Base-by-base conservation (phyloP, 1,140 invertebrate genomes). In the Reticulitermes speratus region DNA sequence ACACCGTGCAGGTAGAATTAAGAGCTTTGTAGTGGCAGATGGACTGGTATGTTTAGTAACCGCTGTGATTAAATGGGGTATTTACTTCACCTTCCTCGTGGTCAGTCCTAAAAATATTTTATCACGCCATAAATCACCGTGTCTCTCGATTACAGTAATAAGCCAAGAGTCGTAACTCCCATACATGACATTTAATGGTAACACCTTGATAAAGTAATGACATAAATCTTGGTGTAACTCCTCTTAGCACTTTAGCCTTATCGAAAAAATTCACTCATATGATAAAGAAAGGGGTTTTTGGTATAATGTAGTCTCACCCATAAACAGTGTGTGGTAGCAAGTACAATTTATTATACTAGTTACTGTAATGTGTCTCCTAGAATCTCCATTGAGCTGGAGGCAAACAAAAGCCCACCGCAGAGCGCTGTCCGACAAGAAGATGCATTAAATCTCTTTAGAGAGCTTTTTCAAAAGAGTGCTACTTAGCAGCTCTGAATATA, bases 401-500 rank as follows among this genome's bases (percentile, higher is more conserved):
- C 65, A 75, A 75, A 75, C 65, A 75, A 75, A 75, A 75, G 65
- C 65, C 65, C 14, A 16, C 65, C 65, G n/a, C 65, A 8, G 65
- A 75, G 65, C n/a, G 65, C 65, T 75, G 65, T 30, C 25, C 65
- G n/a, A 75, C 65, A n/a, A 30, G 65, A 30, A 75, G 65, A 75
- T 75, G 65, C n/a, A 30, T 75, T 75, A 75, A 75, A 75, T 75
- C 65, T 75, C 65, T 25, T 75, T 75, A n/a, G 16, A 25, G n/a
- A 14, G n/a, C 25, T 25, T 25, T 25, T 75, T 75, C n/a, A 30
- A 75, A 75, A 55, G n/a, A 75, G 65, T 3, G 65, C 25, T 30
- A 75, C 65, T 75, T 75, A 75, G n/a, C 25, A 30, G 25, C 65
- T 75, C 65, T 25, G 65, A 75, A 75, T 75, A 75, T 75, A 75